Percentiles rank a stretch among this genome's conserved stretches.
Evolutionary conservation across 64 coral and sea anemone species (phyloP).

Genomic region (Pachyseris speciosa): DNA sequence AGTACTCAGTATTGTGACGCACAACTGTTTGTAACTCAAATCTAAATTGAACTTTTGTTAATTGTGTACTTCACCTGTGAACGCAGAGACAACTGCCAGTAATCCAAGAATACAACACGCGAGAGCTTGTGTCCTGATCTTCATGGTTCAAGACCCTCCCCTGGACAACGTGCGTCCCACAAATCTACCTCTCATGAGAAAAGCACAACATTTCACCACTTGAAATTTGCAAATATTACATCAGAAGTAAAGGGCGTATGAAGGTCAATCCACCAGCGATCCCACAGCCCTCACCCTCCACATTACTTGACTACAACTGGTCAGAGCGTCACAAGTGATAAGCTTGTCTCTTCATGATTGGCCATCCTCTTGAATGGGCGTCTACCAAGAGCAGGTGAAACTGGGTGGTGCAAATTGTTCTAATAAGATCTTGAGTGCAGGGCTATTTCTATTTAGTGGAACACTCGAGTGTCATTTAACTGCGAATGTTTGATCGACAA

Average conservation of each 20-base stretch:
- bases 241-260: conserved; percentile 33
- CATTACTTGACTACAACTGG: background rate
- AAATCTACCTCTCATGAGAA: conserved; percentile 15
- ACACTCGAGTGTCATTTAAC: background rate
- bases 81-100: background rate
- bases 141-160: background rate
- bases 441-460: background rate
- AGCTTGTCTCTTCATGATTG: background rate
- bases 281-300: background rate
- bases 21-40: background rate
- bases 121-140: background rate
- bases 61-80: conserved; percentile 2
- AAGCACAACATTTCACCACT: conserved; percentile 21
- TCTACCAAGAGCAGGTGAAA: background rate
- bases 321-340: background rate
- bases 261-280: conserved; percentile 34
- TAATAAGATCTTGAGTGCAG: conserved; percentile 15
- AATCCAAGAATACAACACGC: conserved; percentile 9
- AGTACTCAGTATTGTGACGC: background rate
- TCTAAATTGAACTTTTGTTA: background rate
- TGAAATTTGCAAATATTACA: conserved; percentile 55
- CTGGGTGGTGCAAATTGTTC: background rate
- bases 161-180: conserved; percentile 13
- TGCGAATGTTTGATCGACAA: background rate
- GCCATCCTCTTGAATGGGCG: background rate